These are phyloP conservation scores for Hippasteria phrygiana DNA, from an alignment of 53 echinoderm and acorn worm species.

Conservation along the genomic window DNA sequence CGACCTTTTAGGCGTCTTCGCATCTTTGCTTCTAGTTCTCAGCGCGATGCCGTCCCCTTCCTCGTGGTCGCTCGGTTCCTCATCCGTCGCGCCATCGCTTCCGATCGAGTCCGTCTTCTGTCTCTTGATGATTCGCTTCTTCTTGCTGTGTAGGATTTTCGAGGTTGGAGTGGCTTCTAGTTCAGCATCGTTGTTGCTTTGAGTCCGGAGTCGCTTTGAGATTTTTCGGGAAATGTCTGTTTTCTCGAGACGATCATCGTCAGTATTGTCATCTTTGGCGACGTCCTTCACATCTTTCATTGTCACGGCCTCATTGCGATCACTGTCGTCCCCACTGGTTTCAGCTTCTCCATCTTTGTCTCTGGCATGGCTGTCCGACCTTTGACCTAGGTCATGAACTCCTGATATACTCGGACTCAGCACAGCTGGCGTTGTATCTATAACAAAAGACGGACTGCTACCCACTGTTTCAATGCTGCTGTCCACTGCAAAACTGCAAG, in stretches of 20 bases:
- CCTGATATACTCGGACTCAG: neutral
- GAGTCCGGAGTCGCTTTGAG: neutral
- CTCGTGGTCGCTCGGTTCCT: slow-evolving; percentile 10
- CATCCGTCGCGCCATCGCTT: slow-evolving; percentile 39
- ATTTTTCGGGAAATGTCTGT: neutral
- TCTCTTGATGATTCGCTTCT: neutral
- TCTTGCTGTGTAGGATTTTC: slow-evolving; percentile 4
- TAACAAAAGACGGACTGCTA: slow-evolving; percentile 25
- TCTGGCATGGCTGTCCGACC: slow-evolving; percentile 43
- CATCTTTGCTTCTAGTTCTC: slow-evolving; percentile 31
- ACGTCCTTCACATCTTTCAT: neutral
- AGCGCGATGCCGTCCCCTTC: neutral
- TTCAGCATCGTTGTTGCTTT: neutral
- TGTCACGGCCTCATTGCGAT: neutral
- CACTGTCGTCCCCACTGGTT: slow-evolving; percentile 28
- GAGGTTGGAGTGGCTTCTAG: slow-evolving; percentile 17
- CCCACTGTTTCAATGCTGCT: neutral
- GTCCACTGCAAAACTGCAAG: neutral
- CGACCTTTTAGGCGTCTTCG: slow-evolving; percentile 25
- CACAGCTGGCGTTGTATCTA: slow-evolving; percentile 29
- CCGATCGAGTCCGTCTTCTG: slow-evolving; percentile 20
- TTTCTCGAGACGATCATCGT: slow-evolving; percentile 3
- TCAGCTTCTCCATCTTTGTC: slow-evolving; percentile 27
- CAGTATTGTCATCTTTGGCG: slow-evolving; percentile 7
- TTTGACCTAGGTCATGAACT: neutral